These are phyloP conservation scores for Meteorus sp. DNA, from an alignment of 1,140 invertebrate species.

Conservation along the genomic window DNA sequence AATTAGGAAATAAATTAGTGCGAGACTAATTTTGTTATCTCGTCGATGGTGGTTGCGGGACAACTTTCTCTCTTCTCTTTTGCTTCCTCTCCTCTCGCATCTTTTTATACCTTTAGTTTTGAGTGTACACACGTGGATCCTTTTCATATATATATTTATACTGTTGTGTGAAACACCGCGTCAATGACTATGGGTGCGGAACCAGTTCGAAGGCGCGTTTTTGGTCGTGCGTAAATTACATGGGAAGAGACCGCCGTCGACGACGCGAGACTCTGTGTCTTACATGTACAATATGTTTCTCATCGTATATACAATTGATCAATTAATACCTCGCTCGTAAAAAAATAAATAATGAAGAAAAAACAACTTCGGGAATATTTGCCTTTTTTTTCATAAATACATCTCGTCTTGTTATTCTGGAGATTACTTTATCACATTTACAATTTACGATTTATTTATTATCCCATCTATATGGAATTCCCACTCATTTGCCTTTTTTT, in stretches of 20 bases:
- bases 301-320: neutral
- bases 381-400: no score
- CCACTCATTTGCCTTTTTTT: no score
- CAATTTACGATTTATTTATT: no score
- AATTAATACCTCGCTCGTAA: neutral
- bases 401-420: no score
- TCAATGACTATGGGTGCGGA: conserved; percentile 14
- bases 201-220: conserved; percentile 24
- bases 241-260: conserved; percentile 21
- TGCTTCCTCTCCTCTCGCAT: conserved; percentile 1
- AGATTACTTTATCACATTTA: no score
- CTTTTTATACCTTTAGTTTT: no score
- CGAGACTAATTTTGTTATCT: conserved; percentile 59
- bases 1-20: conserved; percentile 60
- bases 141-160: neutral
- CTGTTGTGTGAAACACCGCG: neutral
- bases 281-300: conserved; percentile 1
- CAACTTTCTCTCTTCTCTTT: conserved; percentile 19
- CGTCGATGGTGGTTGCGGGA: conserved; percentile 36
- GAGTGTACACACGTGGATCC: neutral
- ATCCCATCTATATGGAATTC: no score
- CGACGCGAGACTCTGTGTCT: neutral
- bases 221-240: conserved; percentile 22
- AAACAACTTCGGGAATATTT: no score
- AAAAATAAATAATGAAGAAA: neutral